These are phyloP conservation scores for Oreortyx pictus DNA, from an alignment of 2,797 vertebrate species.

Conservation along the genomic window DNA sequence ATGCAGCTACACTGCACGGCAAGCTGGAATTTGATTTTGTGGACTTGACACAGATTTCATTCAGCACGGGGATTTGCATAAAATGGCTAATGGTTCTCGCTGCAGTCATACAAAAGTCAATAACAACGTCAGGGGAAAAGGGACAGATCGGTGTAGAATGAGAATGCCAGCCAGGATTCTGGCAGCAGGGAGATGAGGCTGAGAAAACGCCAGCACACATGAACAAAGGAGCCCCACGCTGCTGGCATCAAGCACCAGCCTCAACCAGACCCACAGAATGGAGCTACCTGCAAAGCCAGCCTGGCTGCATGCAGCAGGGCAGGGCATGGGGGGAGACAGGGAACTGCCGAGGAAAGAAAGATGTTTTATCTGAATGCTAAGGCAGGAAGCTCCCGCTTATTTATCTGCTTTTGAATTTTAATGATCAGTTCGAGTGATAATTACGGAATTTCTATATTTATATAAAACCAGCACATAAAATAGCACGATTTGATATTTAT, in stretches of 20 bases:
- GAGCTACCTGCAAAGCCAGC: not conserved
- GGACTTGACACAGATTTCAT: constrained; percentile 3
- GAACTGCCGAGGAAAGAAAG: constrained; percentile 12
- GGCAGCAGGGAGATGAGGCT: rapidly evolving
- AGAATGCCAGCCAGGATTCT: constrained; percentile 2
- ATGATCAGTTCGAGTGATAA: constrained; percentile 78
- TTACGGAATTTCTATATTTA: constrained; percentile 82
- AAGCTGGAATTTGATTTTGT: constrained; percentile 42
- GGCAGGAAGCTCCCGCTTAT: constrained; percentile 73
- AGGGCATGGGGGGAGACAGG: not conserved
- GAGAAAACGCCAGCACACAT: not conserved
- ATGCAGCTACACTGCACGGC: rapidly evolving
- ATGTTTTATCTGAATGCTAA: constrained; percentile 67
- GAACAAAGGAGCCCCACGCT: not conserved
- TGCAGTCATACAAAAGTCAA: constrained; percentile 25
- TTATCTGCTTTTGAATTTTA: constrained; percentile 81
- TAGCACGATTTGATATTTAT: constrained; percentile 80
- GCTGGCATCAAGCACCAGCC: not conserved
- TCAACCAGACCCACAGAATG: not conserved
- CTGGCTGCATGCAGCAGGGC: not conserved
- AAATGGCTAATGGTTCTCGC: constrained; percentile 24
- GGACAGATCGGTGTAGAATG: not conserved
- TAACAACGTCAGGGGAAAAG: not conserved
- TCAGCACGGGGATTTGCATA: constrained; percentile 2
- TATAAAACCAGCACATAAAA: constrained; percentile 78